phyloP scores from a whole-genome alignment of 2,888 invertebrate species.

The Hipparchia semele region DNA sequence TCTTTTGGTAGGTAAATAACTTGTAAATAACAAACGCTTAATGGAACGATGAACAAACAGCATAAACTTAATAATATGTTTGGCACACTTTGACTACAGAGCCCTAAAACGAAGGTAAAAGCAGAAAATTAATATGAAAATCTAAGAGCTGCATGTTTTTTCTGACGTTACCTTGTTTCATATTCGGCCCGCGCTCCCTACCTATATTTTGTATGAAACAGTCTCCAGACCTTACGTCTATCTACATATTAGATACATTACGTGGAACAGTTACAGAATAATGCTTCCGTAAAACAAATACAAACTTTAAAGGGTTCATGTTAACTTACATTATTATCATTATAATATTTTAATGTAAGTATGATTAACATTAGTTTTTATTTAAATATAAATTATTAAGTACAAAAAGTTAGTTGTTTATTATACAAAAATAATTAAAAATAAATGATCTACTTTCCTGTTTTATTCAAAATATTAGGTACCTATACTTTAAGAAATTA shows the following conservation, averaged over 20 bases:
- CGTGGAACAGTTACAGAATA: constrained; percentile 51
- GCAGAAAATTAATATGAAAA: not conserved
- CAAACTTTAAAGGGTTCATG: constrained; percentile 22
- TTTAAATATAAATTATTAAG: no score
- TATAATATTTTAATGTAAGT: not conserved
- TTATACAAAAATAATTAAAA: no score
- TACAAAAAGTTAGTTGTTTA: no score
- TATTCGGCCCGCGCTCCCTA: constrained; percentile 65
- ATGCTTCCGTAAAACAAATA: constrained; percentile 44
- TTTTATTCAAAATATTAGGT: no score
- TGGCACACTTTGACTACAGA: no score
- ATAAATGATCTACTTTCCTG: no score
- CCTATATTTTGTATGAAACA: constrained; percentile 71
- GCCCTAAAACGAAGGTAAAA: not conserved
- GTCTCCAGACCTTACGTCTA: constrained; percentile 64
- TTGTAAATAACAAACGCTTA: no score
- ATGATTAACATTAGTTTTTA: not conserved
- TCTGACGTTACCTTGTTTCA: constrained; percentile 67
- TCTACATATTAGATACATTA: constrained; percentile 53
- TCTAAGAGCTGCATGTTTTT: constrained; percentile 45
- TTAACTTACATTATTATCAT: constrained; percentile 3
- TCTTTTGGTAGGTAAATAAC: no score
- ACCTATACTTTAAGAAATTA: no score
- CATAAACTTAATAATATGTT: not conserved
- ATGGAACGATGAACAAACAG: no score